Conservation (phyloP, 2,888 invertebrate genomes). For the Nomada flava region DNA sequence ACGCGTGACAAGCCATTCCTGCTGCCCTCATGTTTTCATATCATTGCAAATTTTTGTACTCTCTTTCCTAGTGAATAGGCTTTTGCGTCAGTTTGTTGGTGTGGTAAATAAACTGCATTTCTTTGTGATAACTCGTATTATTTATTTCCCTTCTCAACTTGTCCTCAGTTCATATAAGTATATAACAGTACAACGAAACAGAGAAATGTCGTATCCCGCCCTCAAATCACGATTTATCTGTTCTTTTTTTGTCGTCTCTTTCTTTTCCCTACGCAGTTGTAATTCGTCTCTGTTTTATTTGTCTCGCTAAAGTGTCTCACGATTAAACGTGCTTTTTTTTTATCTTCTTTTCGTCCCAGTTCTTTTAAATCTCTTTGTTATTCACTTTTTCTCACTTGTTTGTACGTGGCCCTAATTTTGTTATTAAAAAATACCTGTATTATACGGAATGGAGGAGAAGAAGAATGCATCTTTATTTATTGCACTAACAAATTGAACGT, state of each 20-base stretch:
- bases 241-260: slow-evolving; percentile 10
- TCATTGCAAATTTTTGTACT: slow-evolving; percentile 73
- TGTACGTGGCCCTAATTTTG: not conserved
- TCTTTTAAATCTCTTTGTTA: slow-evolving; percentile 3
- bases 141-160: slow-evolving; percentile 82
- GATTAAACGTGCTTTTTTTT: not conserved
- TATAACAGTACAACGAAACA: slow-evolving; percentile 28
- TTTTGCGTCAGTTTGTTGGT: slow-evolving; percentile 81
- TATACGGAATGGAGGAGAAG: not conserved
- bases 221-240: slow-evolving; percentile 30
- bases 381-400: not conserved
- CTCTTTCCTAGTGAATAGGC: slow-evolving; percentile 68
- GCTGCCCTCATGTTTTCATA: slow-evolving; percentile 39
- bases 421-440: not conserved
- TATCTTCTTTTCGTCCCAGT: slow-evolving; percentile 9
- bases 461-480: slow-evolving; percentile 71
- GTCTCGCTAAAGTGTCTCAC: slow-evolving; percentile 15
- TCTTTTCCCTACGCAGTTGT: not conserved
- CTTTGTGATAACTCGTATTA: slow-evolving; percentile 83
- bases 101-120: slow-evolving; percentile 84
- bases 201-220: slow-evolving; percentile 38
- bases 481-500: slow-evolving; percentile 68
- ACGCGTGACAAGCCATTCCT: slow-evolving; percentile 27
- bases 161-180: slow-evolving; percentile 60
- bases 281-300: not conserved